A percentile compares a stretch with the other conserved stretches of the same genome.
Conservation (phyloP, 2,113 vertebrate species). For the Hiodon alosoides region DNA sequence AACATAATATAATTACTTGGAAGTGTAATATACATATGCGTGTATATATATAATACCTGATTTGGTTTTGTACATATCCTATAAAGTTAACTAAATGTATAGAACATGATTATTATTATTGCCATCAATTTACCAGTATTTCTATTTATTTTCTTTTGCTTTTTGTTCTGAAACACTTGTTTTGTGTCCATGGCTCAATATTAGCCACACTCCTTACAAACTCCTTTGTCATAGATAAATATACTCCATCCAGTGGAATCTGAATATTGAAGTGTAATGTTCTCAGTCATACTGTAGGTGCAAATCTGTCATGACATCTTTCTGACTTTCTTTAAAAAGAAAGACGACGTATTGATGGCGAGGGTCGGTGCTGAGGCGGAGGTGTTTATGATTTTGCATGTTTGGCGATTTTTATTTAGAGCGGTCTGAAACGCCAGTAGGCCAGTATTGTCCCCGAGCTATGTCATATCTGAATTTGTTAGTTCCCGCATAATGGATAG, state of each 20-base stretch:
- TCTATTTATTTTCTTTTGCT: slow-evolving; percentile 28
- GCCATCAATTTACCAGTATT: slow-evolving; percentile 35
- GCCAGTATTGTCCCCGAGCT: slow-evolving; percentile 3
- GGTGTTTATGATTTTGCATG: slow-evolving; percentile 27
- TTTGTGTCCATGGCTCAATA: slow-evolving; percentile 22
- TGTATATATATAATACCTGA: slow-evolving; percentile 1
- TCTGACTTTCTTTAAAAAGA: slow-evolving; percentile 1
- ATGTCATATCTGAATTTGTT: slow-evolving; percentile 5
- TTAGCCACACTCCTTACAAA: slow-evolving; percentile 30
- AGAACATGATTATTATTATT: slow-evolving; percentile 28
- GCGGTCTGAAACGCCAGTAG: slow-evolving; percentile 17
- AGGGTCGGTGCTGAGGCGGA: neutral
- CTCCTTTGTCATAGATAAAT: slow-evolving; percentile 6
- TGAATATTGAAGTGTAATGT: neutral
- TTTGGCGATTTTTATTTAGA: slow-evolving; percentile 6
- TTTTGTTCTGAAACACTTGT: slow-evolving; percentile 26
- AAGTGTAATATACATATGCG: slow-evolving; percentile 50
- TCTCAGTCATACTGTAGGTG: neutral
- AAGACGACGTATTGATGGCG: neutral
- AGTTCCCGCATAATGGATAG: slow-evolving; percentile 15
- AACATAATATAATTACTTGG: slow-evolving; percentile 51
- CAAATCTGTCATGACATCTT: slow-evolving; percentile 9
- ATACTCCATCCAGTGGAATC: neutral
- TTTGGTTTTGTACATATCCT: slow-evolving; percentile 51
- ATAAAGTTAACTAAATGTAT: slow-evolving; percentile 21